phyloP scores from a whole-genome alignment of 2,113 vertebrate genomes.

The Galeopterus variegatus region DNA sequence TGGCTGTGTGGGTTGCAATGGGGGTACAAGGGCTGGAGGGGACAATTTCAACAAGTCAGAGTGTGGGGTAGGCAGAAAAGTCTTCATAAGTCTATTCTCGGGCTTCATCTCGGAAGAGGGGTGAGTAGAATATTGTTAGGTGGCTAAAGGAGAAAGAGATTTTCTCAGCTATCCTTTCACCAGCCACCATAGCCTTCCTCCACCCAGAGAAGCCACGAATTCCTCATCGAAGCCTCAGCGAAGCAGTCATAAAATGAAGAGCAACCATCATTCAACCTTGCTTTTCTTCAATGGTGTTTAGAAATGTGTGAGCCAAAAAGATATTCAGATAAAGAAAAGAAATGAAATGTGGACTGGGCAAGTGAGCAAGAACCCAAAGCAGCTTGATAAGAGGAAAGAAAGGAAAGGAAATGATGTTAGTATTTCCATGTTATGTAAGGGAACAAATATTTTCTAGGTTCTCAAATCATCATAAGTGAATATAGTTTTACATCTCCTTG shows the following conservation, averaged over 20 bases:
- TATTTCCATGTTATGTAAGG: not conserved
- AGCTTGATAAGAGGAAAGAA: not conserved
- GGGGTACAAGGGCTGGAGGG: not conserved
- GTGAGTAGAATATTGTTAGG: not conserved
- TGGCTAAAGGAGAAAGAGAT: not conserved
- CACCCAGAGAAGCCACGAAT: not conserved
- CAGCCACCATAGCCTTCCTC: not conserved
- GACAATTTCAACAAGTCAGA: not conserved
- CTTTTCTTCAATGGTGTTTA: not conserved
- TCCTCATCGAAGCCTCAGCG: not conserved
- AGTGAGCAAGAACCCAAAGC: not conserved
- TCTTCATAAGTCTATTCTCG: not conserved
- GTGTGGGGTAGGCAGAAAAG: not conserved
- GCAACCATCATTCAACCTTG: not conserved
- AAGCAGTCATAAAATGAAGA: constrained; percentile 5
- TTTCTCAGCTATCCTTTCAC: not conserved
- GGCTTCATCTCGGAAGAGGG: not conserved
- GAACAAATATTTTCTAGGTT: not conserved
- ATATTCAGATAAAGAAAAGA: not conserved
- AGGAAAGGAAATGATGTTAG: constrained; percentile 32
- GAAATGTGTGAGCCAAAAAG: constrained; percentile 8
- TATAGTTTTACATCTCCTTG: not conserved
- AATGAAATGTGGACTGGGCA: constrained; percentile 11
- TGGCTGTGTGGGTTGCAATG: not conserved
- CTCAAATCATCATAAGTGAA: constrained; percentile 8